A percentile compares a stretch with the other conserved stretches of the same genome.
phyloP scores from a whole-genome alignment of 1,140 invertebrate genomes.

The Elymnias hypermnestra region DNA sequence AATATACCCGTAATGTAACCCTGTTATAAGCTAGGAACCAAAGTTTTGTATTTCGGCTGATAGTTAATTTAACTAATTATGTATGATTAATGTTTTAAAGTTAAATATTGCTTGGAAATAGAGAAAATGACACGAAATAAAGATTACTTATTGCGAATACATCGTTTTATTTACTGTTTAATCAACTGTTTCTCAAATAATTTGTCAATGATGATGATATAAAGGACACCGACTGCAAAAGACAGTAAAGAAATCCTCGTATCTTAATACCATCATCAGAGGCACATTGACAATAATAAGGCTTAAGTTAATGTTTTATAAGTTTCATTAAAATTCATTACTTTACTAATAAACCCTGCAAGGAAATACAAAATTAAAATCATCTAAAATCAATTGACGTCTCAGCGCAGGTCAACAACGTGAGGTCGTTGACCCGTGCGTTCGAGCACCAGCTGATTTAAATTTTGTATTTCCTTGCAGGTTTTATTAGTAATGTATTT shows the following conservation, averaged over 20 bases:
- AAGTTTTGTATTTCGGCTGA: slow-evolving; percentile 68
- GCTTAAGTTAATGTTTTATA: too few species aligned
- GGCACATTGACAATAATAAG: too few species aligned
- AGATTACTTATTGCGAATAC: slow-evolving; percentile 46
- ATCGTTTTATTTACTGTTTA: slow-evolving; percentile 27
- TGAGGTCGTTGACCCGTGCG: too few species aligned
- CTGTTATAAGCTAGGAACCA: slow-evolving; percentile 65
- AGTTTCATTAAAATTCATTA: too few species aligned
- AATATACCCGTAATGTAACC: slow-evolving; percentile 1
- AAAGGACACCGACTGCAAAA: background rate
- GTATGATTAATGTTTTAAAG: slow-evolving; percentile 45
- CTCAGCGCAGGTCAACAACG: too few species aligned
- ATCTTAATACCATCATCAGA: too few species aligned
- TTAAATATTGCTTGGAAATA: slow-evolving; percentile 60
- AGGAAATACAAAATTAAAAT: too few species aligned
- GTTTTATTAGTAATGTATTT: too few species aligned
- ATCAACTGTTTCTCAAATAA: background rate
- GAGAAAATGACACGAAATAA: slow-evolving; percentile 62
- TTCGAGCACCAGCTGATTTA: too few species aligned
- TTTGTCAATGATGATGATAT: background rate
- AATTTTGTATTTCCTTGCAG: too few species aligned
- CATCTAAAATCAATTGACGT: too few species aligned
- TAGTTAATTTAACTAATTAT: slow-evolving; percentile 33
- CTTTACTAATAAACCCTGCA: too few species aligned
- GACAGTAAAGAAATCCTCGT: background rate